Percentiles rank a stretch among this genome's conserved stretches.
Evolutionary conservation across 2,888 invertebrate genomes (phyloP).

Genomic region (Meloe dianella): DNA sequence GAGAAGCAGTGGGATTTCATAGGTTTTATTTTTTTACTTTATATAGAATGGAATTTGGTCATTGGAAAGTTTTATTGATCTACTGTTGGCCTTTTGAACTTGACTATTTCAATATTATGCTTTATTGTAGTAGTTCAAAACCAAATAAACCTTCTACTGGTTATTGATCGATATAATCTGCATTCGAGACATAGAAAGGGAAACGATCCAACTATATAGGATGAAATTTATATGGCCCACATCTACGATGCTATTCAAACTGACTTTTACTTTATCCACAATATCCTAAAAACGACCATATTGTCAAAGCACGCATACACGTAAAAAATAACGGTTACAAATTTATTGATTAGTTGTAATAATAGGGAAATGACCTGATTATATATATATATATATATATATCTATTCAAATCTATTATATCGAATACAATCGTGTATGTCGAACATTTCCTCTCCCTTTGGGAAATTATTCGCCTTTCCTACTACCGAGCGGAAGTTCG

Average conservation of each 20-base stretch:
- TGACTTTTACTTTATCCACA: slow-evolving; percentile 5
- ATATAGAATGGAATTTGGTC: too few relatives aligned
- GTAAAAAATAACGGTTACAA: not conserved
- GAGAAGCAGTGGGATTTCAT: too few relatives aligned
- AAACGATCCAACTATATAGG: slow-evolving; percentile 7
- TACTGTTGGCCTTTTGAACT: not conserved
- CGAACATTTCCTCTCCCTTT: not conserved
- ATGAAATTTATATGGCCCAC: slow-evolving; percentile 3
- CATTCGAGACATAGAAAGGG: slow-evolving; percentile 9
- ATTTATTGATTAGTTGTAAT: not conserved
- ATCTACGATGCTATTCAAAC: slow-evolving; percentile 10
- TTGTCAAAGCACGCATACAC: not conserved
- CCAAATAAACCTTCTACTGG: not conserved
- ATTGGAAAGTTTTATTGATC: too few relatives aligned
- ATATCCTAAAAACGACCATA: not conserved
- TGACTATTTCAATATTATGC: not conserved
- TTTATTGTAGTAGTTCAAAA: not conserved
- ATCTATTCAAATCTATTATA: not conserved
- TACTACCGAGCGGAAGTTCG: not conserved
- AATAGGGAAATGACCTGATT: not conserved
- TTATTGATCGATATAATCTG: slow-evolving; percentile 11
- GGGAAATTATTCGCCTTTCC: not conserved
- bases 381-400: not conserved
- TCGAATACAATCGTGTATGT: not conserved
- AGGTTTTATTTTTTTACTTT: too few relatives aligned